Conservation (phyloP, 2,797 vertebrate species). For the Aselliscus stoliczkanus region DNA sequence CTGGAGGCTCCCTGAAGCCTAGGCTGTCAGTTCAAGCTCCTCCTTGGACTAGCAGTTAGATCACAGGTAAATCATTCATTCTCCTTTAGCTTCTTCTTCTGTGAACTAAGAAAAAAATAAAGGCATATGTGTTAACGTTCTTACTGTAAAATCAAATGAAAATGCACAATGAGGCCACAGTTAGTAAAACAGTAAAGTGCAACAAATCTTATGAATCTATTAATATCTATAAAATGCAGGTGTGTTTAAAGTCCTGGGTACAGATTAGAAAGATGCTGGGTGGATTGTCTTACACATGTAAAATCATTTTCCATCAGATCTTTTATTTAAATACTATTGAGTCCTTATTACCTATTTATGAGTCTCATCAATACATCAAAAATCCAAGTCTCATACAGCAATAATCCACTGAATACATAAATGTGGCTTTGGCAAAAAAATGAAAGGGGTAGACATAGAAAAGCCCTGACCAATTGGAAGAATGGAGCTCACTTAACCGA, state of each 20-base stretch:
- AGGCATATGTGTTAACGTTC: not conserved
- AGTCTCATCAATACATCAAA: conserved; percentile 21
- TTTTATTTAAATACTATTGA: conserved; percentile 4
- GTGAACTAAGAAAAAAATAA: not conserved
- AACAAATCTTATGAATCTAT: not conserved
- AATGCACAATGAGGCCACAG: not conserved
- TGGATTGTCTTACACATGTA: not conserved
- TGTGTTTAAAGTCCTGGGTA: not conserved
- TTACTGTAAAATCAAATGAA: not conserved
- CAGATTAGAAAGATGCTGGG: not conserved
- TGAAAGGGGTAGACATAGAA: not conserved
- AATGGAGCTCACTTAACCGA: not conserved
- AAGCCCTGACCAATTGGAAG: not conserved
- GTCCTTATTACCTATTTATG: not conserved
- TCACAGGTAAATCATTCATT: not conserved
- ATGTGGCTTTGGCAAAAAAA: not conserved
- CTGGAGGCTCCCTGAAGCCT: not conserved
- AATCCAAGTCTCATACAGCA: not conserved
- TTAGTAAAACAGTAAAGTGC: not conserved
- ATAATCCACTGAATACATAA: not conserved
- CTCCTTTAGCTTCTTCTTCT: not conserved
- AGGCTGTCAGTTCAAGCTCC: not conserved
- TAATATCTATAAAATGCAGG: not conserved
- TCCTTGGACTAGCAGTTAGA: not conserved
- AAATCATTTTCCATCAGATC: not conserved